Percentiles rank a stretch among this genome's conserved stretches.
Conservation (phyloP, 2,113 vertebrate species). For the Notarius quadriscutis region DNA sequence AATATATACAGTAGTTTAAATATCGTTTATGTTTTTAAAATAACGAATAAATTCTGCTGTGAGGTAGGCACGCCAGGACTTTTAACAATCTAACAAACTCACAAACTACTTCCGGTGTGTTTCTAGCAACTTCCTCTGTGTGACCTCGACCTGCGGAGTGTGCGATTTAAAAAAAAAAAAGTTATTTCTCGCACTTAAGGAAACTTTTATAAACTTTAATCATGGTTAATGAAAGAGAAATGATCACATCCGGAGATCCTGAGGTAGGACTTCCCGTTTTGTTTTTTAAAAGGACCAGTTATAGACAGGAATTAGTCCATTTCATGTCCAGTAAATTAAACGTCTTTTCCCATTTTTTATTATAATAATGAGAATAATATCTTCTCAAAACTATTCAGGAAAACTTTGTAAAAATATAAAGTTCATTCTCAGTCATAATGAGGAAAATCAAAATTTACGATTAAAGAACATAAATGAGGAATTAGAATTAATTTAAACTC, state of each 20-base stretch:
- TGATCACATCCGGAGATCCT: conserved; percentile 70
- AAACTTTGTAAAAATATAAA: not conserved
- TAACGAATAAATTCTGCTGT: not conserved
- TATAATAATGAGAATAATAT: not conserved
- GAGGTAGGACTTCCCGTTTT: conserved; percentile 52
- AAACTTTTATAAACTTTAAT: conserved; percentile 23
- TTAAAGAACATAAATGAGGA: not conserved
- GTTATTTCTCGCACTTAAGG: not conserved
- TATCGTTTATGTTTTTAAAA: not conserved
- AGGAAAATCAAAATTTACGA: not conserved
- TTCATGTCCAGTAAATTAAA: not conserved
- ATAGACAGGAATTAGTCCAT: not conserved
- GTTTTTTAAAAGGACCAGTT: not conserved
- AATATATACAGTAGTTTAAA: not conserved
- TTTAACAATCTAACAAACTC: not conserved
- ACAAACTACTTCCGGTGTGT: conserved; percentile 33
- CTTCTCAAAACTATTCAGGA: not conserved
- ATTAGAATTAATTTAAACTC: not conserved
- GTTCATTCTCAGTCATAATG: not conserved
- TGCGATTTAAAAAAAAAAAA: not conserved
- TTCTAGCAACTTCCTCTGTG: conserved; percentile 59
- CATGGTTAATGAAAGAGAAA: conserved; percentile 74
- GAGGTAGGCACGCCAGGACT: not conserved
- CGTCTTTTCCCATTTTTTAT: not conserved
- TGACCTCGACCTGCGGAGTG: conserved; percentile 64